These are phyloP conservation scores for Dasypogon diadema DNA, from an alignment of 2,888 invertebrate genomes.

Conservation along the genomic window DNA sequence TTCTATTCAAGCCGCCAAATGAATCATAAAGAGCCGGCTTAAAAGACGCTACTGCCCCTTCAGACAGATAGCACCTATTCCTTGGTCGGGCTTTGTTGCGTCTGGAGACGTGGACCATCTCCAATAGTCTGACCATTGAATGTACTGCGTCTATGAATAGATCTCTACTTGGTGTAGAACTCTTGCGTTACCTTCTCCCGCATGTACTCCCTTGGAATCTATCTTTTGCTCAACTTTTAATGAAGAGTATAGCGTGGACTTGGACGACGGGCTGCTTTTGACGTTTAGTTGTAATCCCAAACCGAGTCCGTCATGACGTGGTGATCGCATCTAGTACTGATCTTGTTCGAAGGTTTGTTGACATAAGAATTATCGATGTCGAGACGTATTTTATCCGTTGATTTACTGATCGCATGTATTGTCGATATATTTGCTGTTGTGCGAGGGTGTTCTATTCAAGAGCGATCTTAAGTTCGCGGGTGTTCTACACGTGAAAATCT, in stretches of 20 bases:
- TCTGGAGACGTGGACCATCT: too few relatives aligned
- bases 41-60: too few relatives aligned
- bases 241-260: conserved; percentile 5
- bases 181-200: not conserved
- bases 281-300: conserved; percentile 17
- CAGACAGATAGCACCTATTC: too few relatives aligned
- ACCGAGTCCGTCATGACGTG: conserved; percentile 17
- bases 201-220: not conserved
- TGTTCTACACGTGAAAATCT: not conserved
- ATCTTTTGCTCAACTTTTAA: not conserved
- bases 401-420: not conserved
- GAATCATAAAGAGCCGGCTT: too few relatives aligned
- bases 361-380: not conserved
- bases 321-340: not conserved
- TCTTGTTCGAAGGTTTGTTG: not conserved
- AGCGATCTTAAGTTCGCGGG: not conserved
- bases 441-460: not conserved
- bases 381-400: not conserved
- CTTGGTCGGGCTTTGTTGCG: too few relatives aligned
- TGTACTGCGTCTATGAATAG: conserved; percentile 8
- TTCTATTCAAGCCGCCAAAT: not conserved
- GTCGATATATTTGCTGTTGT: not conserved
- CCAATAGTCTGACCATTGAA: too few relatives aligned
- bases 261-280: conserved; percentile 3
- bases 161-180: not conserved